phyloP scores from a whole-genome alignment of 2,888 invertebrate species.

The Pseudococcus viburni region DNA sequence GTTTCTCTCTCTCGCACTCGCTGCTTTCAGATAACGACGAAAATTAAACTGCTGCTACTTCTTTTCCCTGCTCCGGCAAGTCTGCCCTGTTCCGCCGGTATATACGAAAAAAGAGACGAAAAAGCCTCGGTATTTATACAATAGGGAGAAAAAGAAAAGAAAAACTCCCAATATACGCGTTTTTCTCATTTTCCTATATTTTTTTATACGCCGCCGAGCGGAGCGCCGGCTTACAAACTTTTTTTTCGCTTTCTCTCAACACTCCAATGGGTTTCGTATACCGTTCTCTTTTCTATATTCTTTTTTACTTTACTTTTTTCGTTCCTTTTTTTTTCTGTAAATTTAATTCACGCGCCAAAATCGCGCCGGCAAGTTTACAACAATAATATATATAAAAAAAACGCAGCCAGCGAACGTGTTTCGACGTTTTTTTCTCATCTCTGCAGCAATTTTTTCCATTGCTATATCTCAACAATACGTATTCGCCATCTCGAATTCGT shows the following conservation, averaged over 20 bases:
- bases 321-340: slow-evolving; percentile 1
- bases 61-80: neutral
- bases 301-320: neutral
- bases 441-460: neutral
- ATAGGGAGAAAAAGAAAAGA: slow-evolving; percentile 42
- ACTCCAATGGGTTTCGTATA: slow-evolving; percentile 11
- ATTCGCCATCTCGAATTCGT: slow-evolving; percentile 40
- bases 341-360: slow-evolving; percentile 49
- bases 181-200: slow-evolving; percentile 52
- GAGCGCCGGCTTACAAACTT: slow-evolving; percentile 13
- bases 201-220: neutral
- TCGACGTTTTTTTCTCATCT: slow-evolving; percentile 43
- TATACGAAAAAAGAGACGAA: slow-evolving; percentile 28
- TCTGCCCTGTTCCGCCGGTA: neutral
- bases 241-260: slow-evolving; percentile 41
- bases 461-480: neutral
- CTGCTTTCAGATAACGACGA: slow-evolving; percentile 60
- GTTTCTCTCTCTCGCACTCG: neutral
- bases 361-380: slow-evolving; percentile 40
- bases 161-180: slow-evolving; percentile 51
- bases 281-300: slow-evolving; percentile 11
- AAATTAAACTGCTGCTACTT: slow-evolving; percentile 62
- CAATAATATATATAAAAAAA: slow-evolving; percentile 9
- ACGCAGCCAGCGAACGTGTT: slow-evolving; percentile 7
- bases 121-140: slow-evolving; percentile 39